Evolutionary conservation across 2,797 vertebrate genomes (phyloP), one percentile per base, ranked within the genome.

Genomic region (Uromys caudimaculatus): DNA sequence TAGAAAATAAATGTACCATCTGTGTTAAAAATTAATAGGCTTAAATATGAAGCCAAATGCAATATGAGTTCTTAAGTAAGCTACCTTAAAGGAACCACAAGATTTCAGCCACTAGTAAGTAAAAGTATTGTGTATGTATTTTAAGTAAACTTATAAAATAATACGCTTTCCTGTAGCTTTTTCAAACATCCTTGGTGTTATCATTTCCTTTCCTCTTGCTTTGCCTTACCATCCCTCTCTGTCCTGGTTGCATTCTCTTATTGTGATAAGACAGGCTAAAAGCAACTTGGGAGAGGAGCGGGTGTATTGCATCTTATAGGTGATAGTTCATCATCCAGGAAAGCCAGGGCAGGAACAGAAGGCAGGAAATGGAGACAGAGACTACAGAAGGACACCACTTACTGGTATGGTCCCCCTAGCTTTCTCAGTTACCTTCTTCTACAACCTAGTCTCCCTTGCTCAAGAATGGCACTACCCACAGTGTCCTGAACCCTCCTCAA

Each of bases 31-130:
- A 90, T 67, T 27, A 38, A 84, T 38, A 32, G 5, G 38, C 23
- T 75, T 89, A 91, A 90, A 60, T 90, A 83, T 79, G 6, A 50
- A 73, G 19, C 5, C 23, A 87, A 3, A 83, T 93, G 60, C 50
- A 79, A 84, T 76, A 58, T 29, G 50, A 47, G 24, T n/a, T 92
- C 91, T 92, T 79, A 82, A 83, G 17, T 54, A 87, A 47, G 27
- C 12, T 88, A 92, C 50, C 60, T 90, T 92, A n/a, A 93, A 69
- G 52, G 81, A 91, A 92, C 8, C 38, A 69, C 89, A 79, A 90
- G 79, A 58, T 54, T 92, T 78, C 24, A 88, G 23, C 23, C 69
- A 89, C 69, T 78, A 86, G 29, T 79, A 90, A 54, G 47, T 54
- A 71, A 71, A 54, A 54, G 64, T 85, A 69, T 67, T 85, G 7